phyloP scores from a whole-genome alignment of 1,140 invertebrate genomes.

The Psilanteris sp. region DNA sequence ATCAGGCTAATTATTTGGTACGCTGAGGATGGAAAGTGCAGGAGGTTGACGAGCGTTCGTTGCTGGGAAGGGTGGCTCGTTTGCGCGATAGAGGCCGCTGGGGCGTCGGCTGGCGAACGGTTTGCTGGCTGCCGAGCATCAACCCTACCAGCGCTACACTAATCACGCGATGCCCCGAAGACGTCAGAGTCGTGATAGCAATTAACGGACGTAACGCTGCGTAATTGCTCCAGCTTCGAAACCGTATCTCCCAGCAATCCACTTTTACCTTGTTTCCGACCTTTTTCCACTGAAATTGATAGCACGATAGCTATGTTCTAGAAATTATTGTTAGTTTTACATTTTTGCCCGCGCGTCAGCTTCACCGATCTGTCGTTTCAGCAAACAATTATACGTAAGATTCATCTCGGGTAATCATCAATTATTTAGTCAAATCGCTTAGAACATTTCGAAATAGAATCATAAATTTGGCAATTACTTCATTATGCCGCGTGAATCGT shows the following conservation, averaged over 20 bases:
- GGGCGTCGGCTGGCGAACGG: conserved; percentile 37
- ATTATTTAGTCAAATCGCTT: too few species aligned
- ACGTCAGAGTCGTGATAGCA: conserved; percentile 61
- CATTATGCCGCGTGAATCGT: too few species aligned
- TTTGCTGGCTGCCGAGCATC: conserved; percentile 40
- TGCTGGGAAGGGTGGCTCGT: conserved; percentile 44
- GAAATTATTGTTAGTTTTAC: conserved; percentile 32
- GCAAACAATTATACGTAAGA: too few species aligned
- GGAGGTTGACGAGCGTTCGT: conserved; percentile 31
- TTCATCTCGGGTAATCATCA: too few species aligned
- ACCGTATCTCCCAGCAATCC: conserved; percentile 46
- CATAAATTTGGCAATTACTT: too few species aligned
- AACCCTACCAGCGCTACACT: conserved; percentile 47
- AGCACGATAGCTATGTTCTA: conserved; percentile 20
- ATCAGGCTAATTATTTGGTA: conserved; percentile 64
- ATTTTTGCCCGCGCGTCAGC: too few species aligned
- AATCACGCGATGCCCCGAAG: conserved; percentile 61
- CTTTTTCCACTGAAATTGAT: conserved; percentile 35
- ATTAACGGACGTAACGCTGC: conserved; percentile 61
- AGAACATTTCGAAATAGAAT: too few species aligned
- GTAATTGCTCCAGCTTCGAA: conserved; percentile 56
- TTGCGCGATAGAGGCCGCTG: conserved; percentile 28
- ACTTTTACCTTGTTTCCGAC: conserved; percentile 8
- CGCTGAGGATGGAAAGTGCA: conserved; percentile 15
- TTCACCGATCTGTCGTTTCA: too few species aligned